These are phyloP conservation scores for Metopia argyrocephala DNA, from an alignment of 2,888 invertebrate genomes.

Conservation along the genomic window DNA sequence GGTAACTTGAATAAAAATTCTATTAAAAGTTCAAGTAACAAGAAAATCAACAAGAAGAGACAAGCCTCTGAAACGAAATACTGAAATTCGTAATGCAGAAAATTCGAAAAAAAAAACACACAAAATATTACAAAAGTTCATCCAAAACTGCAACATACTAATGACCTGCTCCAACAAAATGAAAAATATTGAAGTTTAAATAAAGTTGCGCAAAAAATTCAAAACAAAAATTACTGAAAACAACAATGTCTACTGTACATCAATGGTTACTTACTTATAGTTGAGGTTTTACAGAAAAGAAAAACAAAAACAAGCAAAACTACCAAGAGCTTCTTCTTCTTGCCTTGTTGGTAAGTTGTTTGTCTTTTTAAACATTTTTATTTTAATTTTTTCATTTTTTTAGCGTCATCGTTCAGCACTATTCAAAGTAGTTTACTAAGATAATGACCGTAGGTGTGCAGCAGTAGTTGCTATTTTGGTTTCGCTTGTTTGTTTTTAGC, in stretches of 20 bases:
- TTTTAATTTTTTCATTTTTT: slow-evolving; percentile 11
- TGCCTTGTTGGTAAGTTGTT: slow-evolving; percentile 17
- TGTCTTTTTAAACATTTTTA: not conserved
- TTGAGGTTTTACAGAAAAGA: not conserved
- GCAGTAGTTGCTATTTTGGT: not conserved
- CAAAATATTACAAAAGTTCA: not conserved
- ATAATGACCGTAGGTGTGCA: slow-evolving; percentile 56
- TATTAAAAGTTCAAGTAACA: slow-evolving; percentile 60
- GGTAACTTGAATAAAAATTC: slow-evolving; percentile 37
- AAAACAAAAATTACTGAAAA: slow-evolving; percentile 8
- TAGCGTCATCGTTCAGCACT: slow-evolving; percentile 17
- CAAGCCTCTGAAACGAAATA: slow-evolving; percentile 53
- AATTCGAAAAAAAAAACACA: not conserved
- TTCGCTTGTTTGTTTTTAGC: not conserved
- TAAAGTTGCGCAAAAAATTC: not conserved
- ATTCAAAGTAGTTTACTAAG: slow-evolving; percentile 60
- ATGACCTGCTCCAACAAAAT: slow-evolving; percentile 50
- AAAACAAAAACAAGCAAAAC: not conserved
- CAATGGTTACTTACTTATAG: not conserved
- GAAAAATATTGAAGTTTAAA: slow-evolving; percentile 43
- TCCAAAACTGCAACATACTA: slow-evolving; percentile 23
- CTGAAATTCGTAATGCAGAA: slow-evolving; percentile 4
- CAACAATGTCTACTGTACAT: slow-evolving; percentile 16
- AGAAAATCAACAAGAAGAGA: slow-evolving; percentile 24
- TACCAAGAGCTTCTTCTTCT: not conserved